These are phyloP conservation scores for Puffinus mauretanicus DNA, from an alignment of 2,113 vertebrate genomes.

Conservation along the genomic window DNA sequence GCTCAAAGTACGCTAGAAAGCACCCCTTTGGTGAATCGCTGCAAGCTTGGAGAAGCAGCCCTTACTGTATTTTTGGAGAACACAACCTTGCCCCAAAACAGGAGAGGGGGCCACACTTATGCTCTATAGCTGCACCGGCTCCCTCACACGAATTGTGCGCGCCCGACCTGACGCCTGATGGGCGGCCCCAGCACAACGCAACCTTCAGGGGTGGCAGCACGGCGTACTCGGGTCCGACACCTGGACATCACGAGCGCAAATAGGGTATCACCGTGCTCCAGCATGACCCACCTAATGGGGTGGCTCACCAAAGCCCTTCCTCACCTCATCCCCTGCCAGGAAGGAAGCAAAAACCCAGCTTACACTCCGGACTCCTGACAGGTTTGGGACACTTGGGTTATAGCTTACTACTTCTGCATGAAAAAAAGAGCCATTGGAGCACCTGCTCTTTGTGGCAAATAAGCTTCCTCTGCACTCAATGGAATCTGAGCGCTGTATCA, in stretches of 20 bases:
- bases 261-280: fast-evolving
- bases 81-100: not conserved
- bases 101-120: fast-evolving
- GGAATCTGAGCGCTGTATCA: slow-evolving; percentile 24
- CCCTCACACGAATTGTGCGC: fast-evolving
- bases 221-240: fast-evolving
- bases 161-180: not conserved
- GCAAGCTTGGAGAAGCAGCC: not conserved
- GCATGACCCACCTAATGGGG: fast-evolving
- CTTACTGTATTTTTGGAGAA: not conserved
- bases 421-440: not conserved
- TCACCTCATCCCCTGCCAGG: not conserved
- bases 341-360: not conserved
- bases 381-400: not conserved
- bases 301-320: not conserved
- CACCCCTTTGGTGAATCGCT: fast-evolving
- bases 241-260: not conserved
- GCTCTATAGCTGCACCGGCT: not conserved
- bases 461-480: not conserved
- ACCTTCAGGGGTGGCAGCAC: fast-evolving
- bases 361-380: not conserved
- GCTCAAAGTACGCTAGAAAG: not conserved
- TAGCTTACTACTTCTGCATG: not conserved
- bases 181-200: not conserved
- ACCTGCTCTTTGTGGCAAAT: slow-evolving; percentile 40